Evolutionary conservation across 2,888 invertebrate genomes (phyloP), one percentile per base, ranked within the genome.

Genomic region (Cantharis nigra): DNA sequence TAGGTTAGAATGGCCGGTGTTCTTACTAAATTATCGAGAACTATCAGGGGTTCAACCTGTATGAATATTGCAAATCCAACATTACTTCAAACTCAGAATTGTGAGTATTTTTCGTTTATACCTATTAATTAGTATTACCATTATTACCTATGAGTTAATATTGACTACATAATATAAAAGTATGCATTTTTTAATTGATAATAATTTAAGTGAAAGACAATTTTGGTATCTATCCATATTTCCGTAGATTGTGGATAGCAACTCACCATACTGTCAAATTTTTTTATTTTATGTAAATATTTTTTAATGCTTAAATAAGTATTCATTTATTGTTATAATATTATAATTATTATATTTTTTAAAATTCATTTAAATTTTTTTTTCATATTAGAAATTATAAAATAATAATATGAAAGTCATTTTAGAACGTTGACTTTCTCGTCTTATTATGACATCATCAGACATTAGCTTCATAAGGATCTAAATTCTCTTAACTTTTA

Each of bases 1-100:
- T 81, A 85, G 85, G 86, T 86, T 86, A 86, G 81, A 82, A 86
- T 89, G 89, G 88, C 88, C 81, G 87, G 88, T 78, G 84, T 86
- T 79, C 83, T 88, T 63, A 87, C 88, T 33, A 89, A 88, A 84
- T 84, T 88, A 81, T 85, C 86, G 72, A 87, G 84, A 85, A 83
- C 83, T 80, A 79, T 87, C 71, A 83, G 81, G 30, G 85, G 86
- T 78, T 86, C 71, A 81, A 85, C 20, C 73, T 81, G 23, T 83
- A 83, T 78, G 80, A 84, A 18, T 81, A 80, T 33, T 71, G 80
- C 72, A 72, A 78, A 49, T 70, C 81, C 70, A 62, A 82, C 71
- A 74, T 82, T 76, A 80, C 67, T 78, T 71, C 83, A 83, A 78
- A 81, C 80, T 67, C 82, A 85, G 75, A 85, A 85, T 70, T 86